Evolutionary conservation across 2,113 vertebrate species (phyloP).

Genomic region (Trogon melanurus): DNA sequence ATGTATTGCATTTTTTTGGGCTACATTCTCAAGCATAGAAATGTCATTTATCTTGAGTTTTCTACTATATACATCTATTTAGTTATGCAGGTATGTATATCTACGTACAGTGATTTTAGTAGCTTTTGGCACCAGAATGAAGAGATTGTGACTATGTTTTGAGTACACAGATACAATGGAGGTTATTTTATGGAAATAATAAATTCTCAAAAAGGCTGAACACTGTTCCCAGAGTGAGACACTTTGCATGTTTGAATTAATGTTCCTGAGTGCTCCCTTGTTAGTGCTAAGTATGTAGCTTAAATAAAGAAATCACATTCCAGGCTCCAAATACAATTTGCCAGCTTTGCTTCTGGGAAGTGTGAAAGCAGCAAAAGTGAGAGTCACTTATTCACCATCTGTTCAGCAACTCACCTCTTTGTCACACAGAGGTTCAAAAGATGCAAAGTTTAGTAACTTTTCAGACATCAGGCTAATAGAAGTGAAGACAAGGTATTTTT

Average conservation of each 20-base stretch:
- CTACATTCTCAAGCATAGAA: neutral
- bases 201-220: conserved; percentile 24
- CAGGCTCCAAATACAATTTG: conserved; percentile 50
- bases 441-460: conserved; percentile 27
- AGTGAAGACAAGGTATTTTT: conserved; percentile 8
- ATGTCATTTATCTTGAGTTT: neutral
- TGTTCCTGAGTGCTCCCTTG: conserved; percentile 32
- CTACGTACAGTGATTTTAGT: neutral
- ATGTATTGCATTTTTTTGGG: neutral
- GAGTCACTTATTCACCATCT: conserved; percentile 50
- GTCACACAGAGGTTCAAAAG: conserved; percentile 17
- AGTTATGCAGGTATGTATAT: neutral
- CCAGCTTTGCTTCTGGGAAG: conserved; percentile 55
- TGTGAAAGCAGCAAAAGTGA: conserved; percentile 61
- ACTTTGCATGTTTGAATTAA: conserved; percentile 42
- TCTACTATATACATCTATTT: neutral
- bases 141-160: neutral
- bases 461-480: neutral
- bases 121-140: neutral
- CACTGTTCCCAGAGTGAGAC: neutral
- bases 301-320: conserved; percentile 66
- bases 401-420: conserved; percentile 46
- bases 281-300: conserved; percentile 39
- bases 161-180: neutral
- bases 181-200: conserved; percentile 12